Evolutionary conservation across 2,113 vertebrate species (phyloP).

Genomic region (Oxyruncus cristatus): DNA sequence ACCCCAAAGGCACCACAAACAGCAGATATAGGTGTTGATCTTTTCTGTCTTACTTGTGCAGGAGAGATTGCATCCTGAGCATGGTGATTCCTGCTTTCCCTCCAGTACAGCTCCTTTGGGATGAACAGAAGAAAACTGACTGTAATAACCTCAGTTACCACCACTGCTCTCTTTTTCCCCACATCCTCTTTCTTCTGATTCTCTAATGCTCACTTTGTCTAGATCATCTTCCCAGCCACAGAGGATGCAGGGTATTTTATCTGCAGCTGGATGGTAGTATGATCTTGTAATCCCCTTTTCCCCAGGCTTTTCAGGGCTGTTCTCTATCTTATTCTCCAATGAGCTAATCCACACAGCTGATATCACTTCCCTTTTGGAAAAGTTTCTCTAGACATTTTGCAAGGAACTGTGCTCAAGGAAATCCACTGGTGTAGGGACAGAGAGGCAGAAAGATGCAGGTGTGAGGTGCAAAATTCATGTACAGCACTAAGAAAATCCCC

Average conservation of each 20-base stretch:
- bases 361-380: neutral
- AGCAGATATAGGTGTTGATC: neutral
- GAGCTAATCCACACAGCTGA: fast-evolving
- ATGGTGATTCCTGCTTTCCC: neutral
- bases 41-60: neutral
- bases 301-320: neutral
- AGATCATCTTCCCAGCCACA: neutral
- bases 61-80: neutral
- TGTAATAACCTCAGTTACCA: neutral
- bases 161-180: neutral
- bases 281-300: neutral
- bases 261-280: neutral
- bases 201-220: neutral
- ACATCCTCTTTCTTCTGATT: neutral
- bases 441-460: neutral
- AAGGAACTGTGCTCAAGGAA: neutral
- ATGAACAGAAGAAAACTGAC: neutral
- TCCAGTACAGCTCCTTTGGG: neutral
- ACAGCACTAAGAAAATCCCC: neutral
- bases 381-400: neutral
- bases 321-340: neutral
- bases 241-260: neutral
- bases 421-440: neutral
- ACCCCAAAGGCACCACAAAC: neutral
- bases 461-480: neutral